Percentiles rank a stretch among this genome's conserved stretches.
Evolutionary conservation across 2,113 vertebrate genomes (phyloP).

Genomic region (Ageneiosus marmoratus): DNA sequence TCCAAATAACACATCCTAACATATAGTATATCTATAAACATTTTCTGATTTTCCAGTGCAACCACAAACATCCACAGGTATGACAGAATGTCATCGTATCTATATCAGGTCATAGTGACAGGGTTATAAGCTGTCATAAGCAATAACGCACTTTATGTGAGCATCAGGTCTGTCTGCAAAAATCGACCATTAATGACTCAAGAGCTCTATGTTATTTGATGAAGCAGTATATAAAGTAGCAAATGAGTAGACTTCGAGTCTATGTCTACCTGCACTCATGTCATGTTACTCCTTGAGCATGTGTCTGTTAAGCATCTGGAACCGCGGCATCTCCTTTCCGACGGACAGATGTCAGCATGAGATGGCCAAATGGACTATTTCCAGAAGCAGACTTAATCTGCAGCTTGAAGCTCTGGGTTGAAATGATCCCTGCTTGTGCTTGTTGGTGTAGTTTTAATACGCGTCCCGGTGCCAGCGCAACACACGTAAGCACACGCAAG

Average conservation of each 20-base stretch:
- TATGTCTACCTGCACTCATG: conserved; percentile 18
- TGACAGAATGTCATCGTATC: not conserved
- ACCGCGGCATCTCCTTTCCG: conserved; percentile 9
- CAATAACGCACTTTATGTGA: not conserved
- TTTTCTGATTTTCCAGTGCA: not conserved
- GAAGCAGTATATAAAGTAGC: not conserved
- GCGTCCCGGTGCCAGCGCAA: not conserved
- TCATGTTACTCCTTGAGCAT: conserved; percentile 2
- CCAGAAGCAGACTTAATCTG: conserved; percentile 17
- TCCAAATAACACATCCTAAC: too few relatives aligned
- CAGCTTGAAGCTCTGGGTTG: not conserved
- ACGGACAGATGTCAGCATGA: conserved; percentile 11
- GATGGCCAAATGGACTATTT: not conserved
- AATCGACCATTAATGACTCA: not conserved
- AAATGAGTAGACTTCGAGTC: not conserved
- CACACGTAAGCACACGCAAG: conserved; percentile 18
- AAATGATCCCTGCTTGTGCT: not conserved
- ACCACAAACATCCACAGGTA: not conserved
- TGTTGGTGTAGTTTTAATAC: not conserved
- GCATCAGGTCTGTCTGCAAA: not conserved
- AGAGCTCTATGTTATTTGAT: not conserved
- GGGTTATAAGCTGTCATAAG: not conserved
- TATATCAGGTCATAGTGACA: not conserved
- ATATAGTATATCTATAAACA: too few relatives aligned
- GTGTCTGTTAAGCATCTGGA: conserved; percentile 4